Evolutionary conservation across 2,113 vertebrate species (phyloP).

Genomic region (Silurus glanis): DNA sequence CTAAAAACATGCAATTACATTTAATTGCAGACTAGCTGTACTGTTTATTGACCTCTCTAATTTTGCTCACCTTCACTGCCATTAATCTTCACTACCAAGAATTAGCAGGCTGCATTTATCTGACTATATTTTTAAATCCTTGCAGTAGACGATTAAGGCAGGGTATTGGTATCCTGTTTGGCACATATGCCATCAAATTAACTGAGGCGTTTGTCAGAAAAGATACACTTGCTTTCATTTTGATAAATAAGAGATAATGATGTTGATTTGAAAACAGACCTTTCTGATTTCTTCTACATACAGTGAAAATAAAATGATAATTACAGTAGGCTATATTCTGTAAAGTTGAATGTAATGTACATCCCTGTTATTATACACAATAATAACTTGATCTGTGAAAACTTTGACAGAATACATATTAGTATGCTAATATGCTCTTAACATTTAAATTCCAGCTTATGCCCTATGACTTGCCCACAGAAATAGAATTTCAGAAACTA

Average conservation of each 20-base stretch:
- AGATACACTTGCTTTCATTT: constrained; percentile 47
- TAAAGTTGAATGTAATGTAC: neutral
- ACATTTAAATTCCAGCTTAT: neutral
- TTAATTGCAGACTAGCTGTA: constrained; percentile 6
- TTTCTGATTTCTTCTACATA: neutral
- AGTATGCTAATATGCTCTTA: no score
- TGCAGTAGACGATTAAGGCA: constrained; percentile 26
- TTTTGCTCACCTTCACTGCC: constrained; percentile 57
- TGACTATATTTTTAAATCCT: constrained; percentile 19
- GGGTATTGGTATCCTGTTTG: constrained; percentile 8
- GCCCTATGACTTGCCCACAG: neutral
- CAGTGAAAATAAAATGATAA: neutral
- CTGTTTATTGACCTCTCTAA: constrained; percentile 32
- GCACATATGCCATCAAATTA: constrained; percentile 14
- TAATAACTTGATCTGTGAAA: neutral
- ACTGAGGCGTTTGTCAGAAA: constrained; percentile 25
- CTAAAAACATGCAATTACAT: constrained; percentile 21
- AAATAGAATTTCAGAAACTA: neutral
- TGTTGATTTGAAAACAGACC: neutral
- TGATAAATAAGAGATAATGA: neutral
- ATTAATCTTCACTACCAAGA: constrained; percentile 63
- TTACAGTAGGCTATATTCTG: neutral
- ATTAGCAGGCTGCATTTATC: constrained; percentile 40
- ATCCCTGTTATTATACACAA: neutral
- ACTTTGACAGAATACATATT: neutral